Base-by-base conservation (phyloP, 2,797 vertebrate species). In the Knipowitschia caucasica region DNA sequence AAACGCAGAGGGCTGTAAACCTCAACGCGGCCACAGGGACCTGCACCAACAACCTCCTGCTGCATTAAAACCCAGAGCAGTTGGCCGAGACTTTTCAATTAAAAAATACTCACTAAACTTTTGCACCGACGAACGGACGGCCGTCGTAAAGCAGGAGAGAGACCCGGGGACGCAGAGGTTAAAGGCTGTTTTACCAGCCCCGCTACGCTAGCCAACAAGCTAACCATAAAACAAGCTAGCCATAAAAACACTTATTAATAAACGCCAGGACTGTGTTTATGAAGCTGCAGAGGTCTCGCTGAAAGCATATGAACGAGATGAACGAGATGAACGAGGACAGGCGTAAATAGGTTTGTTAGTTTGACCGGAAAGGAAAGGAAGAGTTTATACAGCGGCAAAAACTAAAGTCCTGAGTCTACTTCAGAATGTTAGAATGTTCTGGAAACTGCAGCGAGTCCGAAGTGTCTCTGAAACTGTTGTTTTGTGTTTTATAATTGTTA, bases 241-340 rank as follows among this genome's bases (percentile, higher is more conserved):
- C 45, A 7, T 47, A 47, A 47, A 47, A 31, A 12, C 27, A 47
- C 45, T 47, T 47, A 47, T 47, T 47, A 47, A 47, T 47, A 17
- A 47, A 12, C 7, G 45, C 27, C 45, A 30, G 31, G 31, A 47
- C 17, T 12, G 26, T 20, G n/a, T 47, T 47, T 47, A 31, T 21
- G 45, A 31, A 30, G 17, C 27, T 31, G 44, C 26, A 47, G 7
- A 17, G 17, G 11, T 17, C 36, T 20, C 26, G 20, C 21, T 15
- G 26, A 30, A 30, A 47, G 27, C 6, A 44, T 7, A 11, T 4
- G 18, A 10, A 39, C 10, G 17, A 4, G 36, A 11, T 10, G 36
- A 2, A 12, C 36, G 21, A 10, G 36, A 0, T 20, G 1, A 39
- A 9, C 18, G 8, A 21, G 2, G 35, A 4, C n/a, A n/a, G n/a